phyloP scores from a whole-genome alignment of 2,797 vertebrate genomes.

The Simalia tracyae region DNA sequence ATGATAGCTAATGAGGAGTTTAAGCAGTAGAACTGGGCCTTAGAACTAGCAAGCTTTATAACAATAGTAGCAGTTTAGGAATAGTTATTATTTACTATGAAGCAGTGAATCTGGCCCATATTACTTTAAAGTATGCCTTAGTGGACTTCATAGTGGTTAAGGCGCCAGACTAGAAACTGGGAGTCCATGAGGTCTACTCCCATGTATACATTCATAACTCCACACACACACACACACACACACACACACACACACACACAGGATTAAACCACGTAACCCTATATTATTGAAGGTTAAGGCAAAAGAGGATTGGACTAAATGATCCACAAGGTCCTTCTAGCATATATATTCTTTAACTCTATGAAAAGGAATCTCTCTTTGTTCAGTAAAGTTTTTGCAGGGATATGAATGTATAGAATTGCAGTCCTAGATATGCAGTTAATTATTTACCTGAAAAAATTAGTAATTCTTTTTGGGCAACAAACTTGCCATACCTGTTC shows the following conservation, averaged over 20 bases:
- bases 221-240: no score
- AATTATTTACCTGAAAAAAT: slow-evolving; percentile 4
- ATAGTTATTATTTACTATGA: neutral
- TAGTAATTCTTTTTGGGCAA: slow-evolving; percentile 22
- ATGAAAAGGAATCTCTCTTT: neutral
- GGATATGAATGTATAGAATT: neutral
- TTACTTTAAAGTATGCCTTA: neutral
- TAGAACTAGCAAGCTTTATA: neutral
- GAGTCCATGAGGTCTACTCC: neutral
- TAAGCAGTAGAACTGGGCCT: neutral
- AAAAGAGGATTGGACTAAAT: neutral
- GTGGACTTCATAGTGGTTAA: neutral
- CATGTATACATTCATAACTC: no score
- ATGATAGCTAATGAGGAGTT: neutral
- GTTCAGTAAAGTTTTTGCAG: neutral
- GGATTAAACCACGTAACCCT: neutral
- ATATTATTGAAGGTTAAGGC: neutral
- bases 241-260: neutral
- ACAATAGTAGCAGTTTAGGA: neutral
- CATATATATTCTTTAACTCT: neutral
- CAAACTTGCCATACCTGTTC: slow-evolving; percentile 18
- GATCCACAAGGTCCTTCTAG: neutral
- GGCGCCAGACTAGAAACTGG: neutral
- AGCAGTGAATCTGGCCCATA: neutral
- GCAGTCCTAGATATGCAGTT: neutral